These are phyloP conservation scores for Zonotrichia leucophrys DNA, from an alignment of 2,113 vertebrate genomes.

Conservation along the genomic window DNA sequence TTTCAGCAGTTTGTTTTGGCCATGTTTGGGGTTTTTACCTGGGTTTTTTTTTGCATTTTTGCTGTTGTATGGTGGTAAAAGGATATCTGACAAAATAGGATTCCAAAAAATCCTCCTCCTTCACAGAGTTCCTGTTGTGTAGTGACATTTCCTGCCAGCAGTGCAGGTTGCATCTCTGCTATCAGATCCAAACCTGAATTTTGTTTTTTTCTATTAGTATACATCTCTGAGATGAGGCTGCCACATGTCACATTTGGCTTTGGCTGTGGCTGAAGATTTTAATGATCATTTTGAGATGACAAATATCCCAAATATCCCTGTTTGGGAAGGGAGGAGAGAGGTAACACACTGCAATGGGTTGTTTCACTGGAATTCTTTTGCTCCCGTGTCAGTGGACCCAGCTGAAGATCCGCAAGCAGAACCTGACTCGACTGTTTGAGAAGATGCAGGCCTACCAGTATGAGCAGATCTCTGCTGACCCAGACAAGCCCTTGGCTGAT, in stretches of 20 bases:
- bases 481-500: conserved; percentile 95
- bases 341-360: background rate
- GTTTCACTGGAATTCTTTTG: background rate
- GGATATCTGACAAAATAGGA: background rate
- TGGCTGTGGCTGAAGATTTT: background rate
- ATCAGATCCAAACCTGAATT: background rate
- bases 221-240: background rate
- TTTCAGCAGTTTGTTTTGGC: background rate
- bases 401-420: conserved; percentile 94
- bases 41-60: background rate
- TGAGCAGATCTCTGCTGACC: conserved; percentile 96
- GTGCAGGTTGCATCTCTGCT: background rate
- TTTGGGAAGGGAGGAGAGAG: background rate
- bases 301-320: background rate
- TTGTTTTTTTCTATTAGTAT: background rate
- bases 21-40: background rate
- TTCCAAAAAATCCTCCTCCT: background rate
- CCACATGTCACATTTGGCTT: background rate
- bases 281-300: background rate
- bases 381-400: conserved; percentile 87
- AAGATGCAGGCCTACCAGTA: conserved; percentile 98
- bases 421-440: conserved; percentile 93
- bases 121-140: background rate
- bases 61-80: background rate
- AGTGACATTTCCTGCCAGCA: background rate